phyloP scores from a whole-genome alignment of 2,888 invertebrate genomes.

The Diplolepis rosae region DNA sequence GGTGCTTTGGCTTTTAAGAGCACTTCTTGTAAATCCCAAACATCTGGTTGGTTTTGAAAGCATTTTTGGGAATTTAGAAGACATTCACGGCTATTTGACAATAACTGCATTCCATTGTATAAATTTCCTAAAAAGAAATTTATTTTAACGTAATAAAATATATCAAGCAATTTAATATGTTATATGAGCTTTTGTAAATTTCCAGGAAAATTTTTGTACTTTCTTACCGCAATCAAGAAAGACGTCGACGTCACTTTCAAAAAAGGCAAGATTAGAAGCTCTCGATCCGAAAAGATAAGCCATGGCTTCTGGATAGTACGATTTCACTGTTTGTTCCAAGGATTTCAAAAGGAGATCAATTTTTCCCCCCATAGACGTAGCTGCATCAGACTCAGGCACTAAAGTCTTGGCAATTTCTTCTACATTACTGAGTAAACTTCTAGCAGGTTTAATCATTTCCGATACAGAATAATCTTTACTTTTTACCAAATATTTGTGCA shows the following conservation, averaged over 20 bases:
- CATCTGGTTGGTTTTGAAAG: slow-evolving; percentile 36
- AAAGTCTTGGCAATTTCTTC: slow-evolving; percentile 43
- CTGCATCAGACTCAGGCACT: slow-evolving; percentile 45
- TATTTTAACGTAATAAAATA: background rate
- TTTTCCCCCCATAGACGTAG: slow-evolving; percentile 38
- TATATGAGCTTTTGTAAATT: background rate
- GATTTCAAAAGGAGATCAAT: slow-evolving; percentile 43
- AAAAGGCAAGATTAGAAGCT: slow-evolving; percentile 75
- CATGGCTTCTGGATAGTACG: slow-evolving; percentile 58
- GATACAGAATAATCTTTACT: slow-evolving; percentile 49
- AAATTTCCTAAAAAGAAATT: background rate
- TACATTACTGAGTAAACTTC: slow-evolving; percentile 42
- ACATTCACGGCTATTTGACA: slow-evolving; percentile 35
- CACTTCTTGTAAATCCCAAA: slow-evolving; percentile 70
- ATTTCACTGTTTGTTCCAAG: slow-evolving; percentile 50
- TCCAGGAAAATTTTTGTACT: background rate
- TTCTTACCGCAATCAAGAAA: slow-evolving; percentile 59
- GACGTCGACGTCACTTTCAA: slow-evolving; percentile 64
- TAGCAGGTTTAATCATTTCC: slow-evolving; percentile 42
- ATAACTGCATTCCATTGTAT: background rate
- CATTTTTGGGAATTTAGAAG: slow-evolving; percentile 46
- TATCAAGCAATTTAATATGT: background rate
- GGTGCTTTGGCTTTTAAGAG: slow-evolving; percentile 76
- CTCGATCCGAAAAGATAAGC: slow-evolving; percentile 79
- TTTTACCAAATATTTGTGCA: slow-evolving; percentile 56